Evolutionary conservation across 2,797 vertebrate species (phyloP), one percentile per base, ranked within the genome.

Genomic region (Phoxinus dragarum): DNA sequence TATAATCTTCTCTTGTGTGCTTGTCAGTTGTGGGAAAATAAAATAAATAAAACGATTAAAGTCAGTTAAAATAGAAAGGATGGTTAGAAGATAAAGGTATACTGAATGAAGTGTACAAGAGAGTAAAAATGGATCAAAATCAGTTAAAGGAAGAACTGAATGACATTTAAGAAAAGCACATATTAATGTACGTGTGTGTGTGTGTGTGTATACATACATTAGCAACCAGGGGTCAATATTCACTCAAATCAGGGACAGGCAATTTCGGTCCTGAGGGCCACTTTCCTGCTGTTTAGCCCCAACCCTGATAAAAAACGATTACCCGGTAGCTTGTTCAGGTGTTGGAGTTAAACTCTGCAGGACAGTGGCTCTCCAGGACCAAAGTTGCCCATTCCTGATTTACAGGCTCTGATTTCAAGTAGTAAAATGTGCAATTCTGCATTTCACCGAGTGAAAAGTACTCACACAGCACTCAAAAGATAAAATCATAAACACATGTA

Each of bases 371-470:
- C 11, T 64, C 27, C 64, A 34, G 31, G 64, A 34, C 31, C 31
- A 5, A 66, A 66, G 64, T 34, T 34, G 14, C 31, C 31, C 31
- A 4, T 17, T 34, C 14, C 12, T 31, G 27, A 66, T 17, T 27
- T n/a, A 61, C 38, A 47, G 21, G 23, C 42, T 49, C 71, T 54
- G 23, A 6, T 64, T 89, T 89, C 86, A 89, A 89, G 86, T 89
- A 87, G 47, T 78, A 87, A 84, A 86, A 75, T 80, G 86, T 89
- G 88, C 86, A 88, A 71, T 17, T 71, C 23, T 69, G 71, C 59
- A 74, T 79, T 31, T 72, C 44, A 86, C 40, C 2, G 27, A 84
- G 77, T 19, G 1, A 80, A 73, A 85, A 79, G 83, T 80, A 79
- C 75, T 49, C 14, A 36, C 5, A 72, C 68, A 73, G 8, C 84